Percentiles rank a stretch among this genome's conserved stretches.
phyloP scores from a whole-genome alignment of 2,888 invertebrate genomes.

The Vesta saturnalis region DNA sequence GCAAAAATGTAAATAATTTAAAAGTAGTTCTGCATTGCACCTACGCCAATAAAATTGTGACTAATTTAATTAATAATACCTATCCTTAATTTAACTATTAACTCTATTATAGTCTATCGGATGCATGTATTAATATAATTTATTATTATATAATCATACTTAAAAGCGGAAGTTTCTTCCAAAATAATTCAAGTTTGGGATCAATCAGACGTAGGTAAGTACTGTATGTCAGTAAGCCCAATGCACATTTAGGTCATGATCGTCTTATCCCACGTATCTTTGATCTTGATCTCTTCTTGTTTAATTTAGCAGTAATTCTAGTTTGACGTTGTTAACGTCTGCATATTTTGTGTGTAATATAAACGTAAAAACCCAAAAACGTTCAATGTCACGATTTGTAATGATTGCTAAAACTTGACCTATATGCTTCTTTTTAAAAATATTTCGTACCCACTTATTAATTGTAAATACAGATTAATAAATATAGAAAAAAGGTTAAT shows the following conservation, averaged over 20 bases:
- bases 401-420: conserved; percentile 2
- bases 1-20: too few relatives aligned
- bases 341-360: background rate
- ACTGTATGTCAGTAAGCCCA: too few relatives aligned
- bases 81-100: too few relatives aligned
- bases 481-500: background rate
- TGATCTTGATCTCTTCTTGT: background rate
- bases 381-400: background rate
- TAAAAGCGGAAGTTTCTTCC: too few relatives aligned
- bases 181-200: too few relatives aligned
- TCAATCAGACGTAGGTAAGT: too few relatives aligned
- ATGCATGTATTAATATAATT: too few relatives aligned
- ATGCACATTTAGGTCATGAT: conserved; percentile 11
- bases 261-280: background rate
- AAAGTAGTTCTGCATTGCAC: too few relatives aligned
- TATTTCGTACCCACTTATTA: background rate
- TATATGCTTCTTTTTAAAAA: background rate
- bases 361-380: conserved; percentile 9
- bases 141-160: too few relatives aligned
- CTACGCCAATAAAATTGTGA: too few relatives aligned
- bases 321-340: background rate
- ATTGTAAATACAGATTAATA: background rate
- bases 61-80: too few relatives aligned
- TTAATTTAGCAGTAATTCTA: conserved; percentile 4
- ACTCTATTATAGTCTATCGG: too few relatives aligned